Base-by-base conservation (phyloP, 1,140 invertebrate species). In the Araneus ventricosus region DNA sequence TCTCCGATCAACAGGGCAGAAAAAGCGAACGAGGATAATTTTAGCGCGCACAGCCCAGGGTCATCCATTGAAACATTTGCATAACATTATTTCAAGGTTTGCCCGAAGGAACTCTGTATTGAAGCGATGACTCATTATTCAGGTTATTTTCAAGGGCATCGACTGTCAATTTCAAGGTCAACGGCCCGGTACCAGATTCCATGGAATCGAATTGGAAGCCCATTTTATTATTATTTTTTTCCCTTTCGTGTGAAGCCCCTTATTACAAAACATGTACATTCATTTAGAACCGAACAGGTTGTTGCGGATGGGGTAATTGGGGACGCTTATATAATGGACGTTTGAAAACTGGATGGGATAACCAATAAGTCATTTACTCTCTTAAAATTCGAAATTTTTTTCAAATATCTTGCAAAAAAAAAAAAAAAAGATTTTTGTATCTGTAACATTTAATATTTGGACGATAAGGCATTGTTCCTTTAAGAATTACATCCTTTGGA, bases 121-220 rank as follows among this genome's bases (percentile, higher is more conserved):
- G 37, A n/a, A 39, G 24, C 34, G 87, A 88, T 88, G 87, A 88
- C 45, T 91, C 89, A 91, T 91, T 70, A 70, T 84, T 91, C 89
- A 63, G 89, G 89, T 91, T 91, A 63, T 61, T 91, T 82, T 91
- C 80, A 91, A 91, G 89, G 89, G 89, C 79, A 91, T 84, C 89
- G 89, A 91, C 89, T 91, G 89, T 91, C 89, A 91, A 63, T 91
- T 52, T 91, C 89, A 91, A 91, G 89, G 89, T 82, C 89, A 91
- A 91, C 89, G 89, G 20, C 89, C 88, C 27, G 52, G 61, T 91
- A 22, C 24, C 45, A 52, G 79, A 79, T 80, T 75, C 61, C 24
- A n/a, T 39, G 85, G 24, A 87, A 88, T 88, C 61, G 87, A 88
- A 45, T 70, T 67, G 30, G 24, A 87, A 87, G 52, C 57, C 57